These are phyloP conservation scores for Mythimna ferrago DNA, from an alignment of 2,888 invertebrate genomes.

Conservation along the genomic window DNA sequence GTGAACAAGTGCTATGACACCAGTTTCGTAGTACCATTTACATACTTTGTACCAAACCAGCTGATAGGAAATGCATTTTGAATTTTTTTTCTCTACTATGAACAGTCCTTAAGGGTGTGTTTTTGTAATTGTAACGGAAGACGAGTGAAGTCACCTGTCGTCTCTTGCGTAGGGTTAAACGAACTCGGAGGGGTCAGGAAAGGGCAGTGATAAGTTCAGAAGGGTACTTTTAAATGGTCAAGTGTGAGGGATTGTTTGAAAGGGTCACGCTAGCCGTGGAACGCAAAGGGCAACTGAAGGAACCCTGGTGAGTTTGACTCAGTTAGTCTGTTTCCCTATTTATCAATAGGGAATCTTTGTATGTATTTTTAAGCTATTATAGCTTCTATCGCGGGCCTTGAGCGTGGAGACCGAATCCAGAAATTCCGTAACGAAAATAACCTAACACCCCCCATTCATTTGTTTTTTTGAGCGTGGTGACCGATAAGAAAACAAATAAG, in stretches of 20 bases:
- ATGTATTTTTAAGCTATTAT: too few species aligned
- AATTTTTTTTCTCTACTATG: conserved; percentile 58
- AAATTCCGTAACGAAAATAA: too few species aligned
- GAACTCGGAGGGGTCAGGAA: conserved; percentile 57
- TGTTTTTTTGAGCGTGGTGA: too few species aligned
- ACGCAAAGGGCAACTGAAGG: too few species aligned
- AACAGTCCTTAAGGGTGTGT: conserved; percentile 62
- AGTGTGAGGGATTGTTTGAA: not conserved
- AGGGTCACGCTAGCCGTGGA: too few species aligned
- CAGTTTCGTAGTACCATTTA: conserved; percentile 6
- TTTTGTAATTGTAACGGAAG: conserved; percentile 71
- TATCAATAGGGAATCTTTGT: too few species aligned
- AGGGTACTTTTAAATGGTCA: conserved; percentile 10
- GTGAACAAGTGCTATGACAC: not conserved
- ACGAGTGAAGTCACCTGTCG: conserved; percentile 62
- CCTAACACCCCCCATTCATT: too few species aligned
- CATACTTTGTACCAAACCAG: conserved; percentile 54
- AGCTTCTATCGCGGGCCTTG: too few species aligned
- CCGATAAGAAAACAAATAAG: too few species aligned
- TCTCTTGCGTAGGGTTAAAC: conserved; percentile 56
- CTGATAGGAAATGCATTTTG: conserved; percentile 67
- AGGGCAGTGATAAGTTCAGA: conserved; percentile 52
- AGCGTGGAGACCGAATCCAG: too few species aligned
- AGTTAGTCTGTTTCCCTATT: too few species aligned
- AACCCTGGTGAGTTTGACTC: too few species aligned